Base-by-base conservation (phyloP, 2,888 invertebrate genomes). In the Acanthosepion pharaonis region DNA sequence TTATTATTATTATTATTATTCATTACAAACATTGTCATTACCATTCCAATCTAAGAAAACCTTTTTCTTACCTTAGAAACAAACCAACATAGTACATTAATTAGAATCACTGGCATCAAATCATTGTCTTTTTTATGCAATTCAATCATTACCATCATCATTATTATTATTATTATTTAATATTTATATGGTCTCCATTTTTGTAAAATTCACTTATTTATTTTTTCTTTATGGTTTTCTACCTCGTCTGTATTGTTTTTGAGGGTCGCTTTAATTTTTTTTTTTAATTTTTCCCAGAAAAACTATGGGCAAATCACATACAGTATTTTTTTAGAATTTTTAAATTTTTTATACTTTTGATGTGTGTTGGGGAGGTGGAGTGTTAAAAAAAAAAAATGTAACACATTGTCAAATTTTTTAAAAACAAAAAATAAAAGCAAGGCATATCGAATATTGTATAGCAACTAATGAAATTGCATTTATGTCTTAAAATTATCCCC, bases 161-260 rank as follows among this genome's bases (percentile, higher is more conserved):
- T 28, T 25, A 78, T 78, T 78, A 78, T 78, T 8, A 78, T 64
- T 64, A 64, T 64, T 64, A 64, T 78, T n/a, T 33, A 78, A 78
- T 78, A 78, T 78, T 78, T 78, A 78, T n/a, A 78, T n/a, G 78
- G 78, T 78, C 78, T 78, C 78, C 78, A 78, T 78, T 78, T 78
- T 33, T 33, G 5, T 11, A 33, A 33, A n/a, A 78, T n/a, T 78
- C 9, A 78, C n/a, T 78, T 78, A 33, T 78, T 78, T 78, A 33
- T 78, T 78, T 64, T 64, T 33, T n/a, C 18, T 33, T n/a, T 78
- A n/a, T 33, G n/a, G 23, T 78, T 78, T 78, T 78, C 78, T 78
- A 78, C 78, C 78, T 78, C 78, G 78, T 78, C n/a, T n/a, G n/a
- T 78, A 78, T 78, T 78, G 33, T 28, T 78, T n/a, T 1, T n/a